These are phyloP conservation scores for Brachionus paranguensis DNA, from an alignment of 1,140 invertebrate species.

Conservation along the genomic window DNA sequence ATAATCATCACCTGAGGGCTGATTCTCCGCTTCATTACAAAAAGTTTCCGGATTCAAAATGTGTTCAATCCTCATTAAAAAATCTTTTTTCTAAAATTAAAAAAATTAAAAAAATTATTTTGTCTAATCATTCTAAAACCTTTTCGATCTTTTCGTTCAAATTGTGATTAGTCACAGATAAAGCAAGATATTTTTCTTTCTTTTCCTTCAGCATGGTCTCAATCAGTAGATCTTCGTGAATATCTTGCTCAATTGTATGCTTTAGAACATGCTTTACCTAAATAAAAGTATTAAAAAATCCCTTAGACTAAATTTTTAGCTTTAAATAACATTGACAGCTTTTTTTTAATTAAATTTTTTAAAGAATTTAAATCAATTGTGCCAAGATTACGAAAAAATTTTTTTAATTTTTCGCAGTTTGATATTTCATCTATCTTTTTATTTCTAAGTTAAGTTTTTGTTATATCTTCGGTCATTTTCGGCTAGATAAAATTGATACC, in stretches of 20 bases:
- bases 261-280: constrained; percentile 17
- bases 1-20: background rate
- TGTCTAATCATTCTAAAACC: background rate
- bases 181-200: constrained; percentile 19
- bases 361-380: too few relatives aligned
- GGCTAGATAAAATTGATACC: too few relatives aligned
- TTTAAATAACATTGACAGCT: too few relatives aligned
- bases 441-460: too few relatives aligned
- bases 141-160: constrained; percentile 7
- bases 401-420: too few relatives aligned
- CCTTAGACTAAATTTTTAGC: too few relatives aligned
- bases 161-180: background rate
- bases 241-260: constrained; percentile 24
- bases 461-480: too few relatives aligned
- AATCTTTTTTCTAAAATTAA: constrained; percentile 6
- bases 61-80: background rate
- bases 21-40: background rate
- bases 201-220: background rate
- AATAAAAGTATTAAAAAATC: background rate
- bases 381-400: too few relatives aligned
- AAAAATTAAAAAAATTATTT: background rate
- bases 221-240: background rate
- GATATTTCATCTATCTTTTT: too few relatives aligned
- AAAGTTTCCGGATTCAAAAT: background rate
- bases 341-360: too few relatives aligned